These are phyloP conservation scores for Hoplodrina blanda DNA, from an alignment of 2,888 invertebrate genomes.

Conservation along the genomic window DNA sequence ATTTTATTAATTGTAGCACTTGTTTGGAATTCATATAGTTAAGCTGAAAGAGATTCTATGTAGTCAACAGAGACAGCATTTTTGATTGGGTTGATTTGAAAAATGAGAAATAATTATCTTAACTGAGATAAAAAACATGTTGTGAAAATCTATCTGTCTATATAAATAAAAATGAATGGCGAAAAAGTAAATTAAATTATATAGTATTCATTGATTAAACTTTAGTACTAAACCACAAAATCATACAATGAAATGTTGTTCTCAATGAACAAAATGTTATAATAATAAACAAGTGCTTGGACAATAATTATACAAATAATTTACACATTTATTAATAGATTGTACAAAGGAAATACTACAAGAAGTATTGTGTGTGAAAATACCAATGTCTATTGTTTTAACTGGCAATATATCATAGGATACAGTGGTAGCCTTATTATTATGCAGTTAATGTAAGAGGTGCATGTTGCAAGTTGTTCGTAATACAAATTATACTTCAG, in stretches of 20 bases:
- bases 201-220: no score
- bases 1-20: slow-evolving; percentile 1
- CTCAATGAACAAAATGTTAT: no score
- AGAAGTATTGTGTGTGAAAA: background rate
- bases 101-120: background rate
- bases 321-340: slow-evolving; percentile 15
- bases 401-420: slow-evolving; percentile 33
- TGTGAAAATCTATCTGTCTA: no score
- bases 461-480: slow-evolving; percentile 3
- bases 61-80: no score
- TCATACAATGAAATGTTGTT: no score
- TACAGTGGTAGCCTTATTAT: slow-evolving; percentile 33
- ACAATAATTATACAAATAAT: background rate
- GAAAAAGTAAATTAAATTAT: no score
- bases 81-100: no score
- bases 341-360: slow-evolving; percentile 9
- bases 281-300: background rate
- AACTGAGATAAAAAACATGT: no score
- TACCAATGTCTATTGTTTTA: slow-evolving; percentile 37
- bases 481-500: slow-evolving; percentile 15
- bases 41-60: background rate
- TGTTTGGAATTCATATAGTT: no score
- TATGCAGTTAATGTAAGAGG: slow-evolving; percentile 45
- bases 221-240: no score
- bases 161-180: no score